Evolutionary conservation across 1,140 invertebrate genomes (phyloP), one percentile per base, ranked within the genome.

Genomic region (Ceratina australensis): DNA sequence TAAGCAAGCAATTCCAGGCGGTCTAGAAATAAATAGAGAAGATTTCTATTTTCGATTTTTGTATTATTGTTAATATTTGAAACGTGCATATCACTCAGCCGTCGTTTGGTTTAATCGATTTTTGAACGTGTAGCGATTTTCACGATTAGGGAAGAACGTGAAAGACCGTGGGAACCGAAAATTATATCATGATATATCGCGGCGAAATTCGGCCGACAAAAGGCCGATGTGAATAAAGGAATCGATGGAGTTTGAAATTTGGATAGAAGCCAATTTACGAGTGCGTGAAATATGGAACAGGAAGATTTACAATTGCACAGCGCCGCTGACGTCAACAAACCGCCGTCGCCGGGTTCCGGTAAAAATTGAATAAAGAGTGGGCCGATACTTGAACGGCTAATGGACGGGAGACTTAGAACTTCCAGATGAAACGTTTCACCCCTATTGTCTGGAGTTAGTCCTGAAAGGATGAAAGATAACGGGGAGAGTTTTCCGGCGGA

Each of bases 211-310:
- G 13, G 8, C 12, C 28, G 59, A 64, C 68, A 72, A 78, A 78
- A 65, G 76, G 76, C 15, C 59, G 49, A 10, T 22, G 52, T 4
- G 75, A 54, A 78, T 72, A 78, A 78, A 78, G 67, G 76, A 72
- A 78, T 72, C 76, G 76, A 78, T 78, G 68, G 76, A 72, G 76
- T 78, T 72, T 78, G 69, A 78, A 78, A 72, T 78, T 78, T 78
- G 69, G 76, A 72, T 72, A 50, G 22, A 12, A 18, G 76, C 69
- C 76, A 78, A 78, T 78, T 78, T 57, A 72, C 69, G 67, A 56
- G 2, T 52, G 57, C 22, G 42, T 47, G 59, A 63, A 71, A 72
- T 63, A 63, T 33, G 76, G 60, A 42, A n/a, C 60, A 18, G 69
- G 12, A 28, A 64, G 60, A 72, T 72, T 78, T 78, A 64, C 67